Evolutionary conservation across 2,888 invertebrate genomes (phyloP), one percentile per base, ranked within the genome.

Genomic region (Nyleta sp.): DNA sequence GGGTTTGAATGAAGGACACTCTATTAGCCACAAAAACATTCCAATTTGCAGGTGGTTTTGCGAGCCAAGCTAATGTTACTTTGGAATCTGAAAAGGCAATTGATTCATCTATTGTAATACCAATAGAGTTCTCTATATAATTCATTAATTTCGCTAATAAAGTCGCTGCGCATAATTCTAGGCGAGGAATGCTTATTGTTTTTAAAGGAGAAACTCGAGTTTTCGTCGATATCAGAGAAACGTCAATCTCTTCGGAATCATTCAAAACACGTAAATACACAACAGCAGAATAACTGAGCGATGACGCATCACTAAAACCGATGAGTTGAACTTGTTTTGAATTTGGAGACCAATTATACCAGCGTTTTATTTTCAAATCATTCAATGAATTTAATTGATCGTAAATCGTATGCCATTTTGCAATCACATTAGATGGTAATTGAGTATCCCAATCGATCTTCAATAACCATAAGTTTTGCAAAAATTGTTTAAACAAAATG

Each of bases 21-120:
- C 48, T 5, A 24, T 48, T 48, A n/a, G 48, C 22, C 13, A 48
- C 48, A 24, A 48, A 48, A n/a, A 24, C 24, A 48, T 48, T 48
- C 48, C 48, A 48, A 24, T 48, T 48, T 8, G 48, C 5, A 1
- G 48, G 48, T 3, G 2, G 48, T 24, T 48, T 48, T 8, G 22
- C 15, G 1, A 48, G 11, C 44, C 44, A 44, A 1, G 44, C 44
- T 10, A 44, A 11, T 1, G 18, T 18, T 5, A 40, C 15, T 40
- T 40, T 40, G 3, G 40, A 40, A 44, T 44, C 20, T 6, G 44
- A 44, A 20, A 40, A 40, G 4, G 24, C 24, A 7, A 24, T 31
- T 15, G 2, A 5, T 5, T 24, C 24, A 7, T 24, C 4, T 5
- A 24, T 24, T 24, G 24, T 3, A 24, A 24, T 24, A 7, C 24